A percentile compares a stretch with the other conserved stretches of the same genome.
phyloP scores from a whole-genome alignment of 2,888 invertebrate species.

The Sphaeridia pumilis region DNA sequence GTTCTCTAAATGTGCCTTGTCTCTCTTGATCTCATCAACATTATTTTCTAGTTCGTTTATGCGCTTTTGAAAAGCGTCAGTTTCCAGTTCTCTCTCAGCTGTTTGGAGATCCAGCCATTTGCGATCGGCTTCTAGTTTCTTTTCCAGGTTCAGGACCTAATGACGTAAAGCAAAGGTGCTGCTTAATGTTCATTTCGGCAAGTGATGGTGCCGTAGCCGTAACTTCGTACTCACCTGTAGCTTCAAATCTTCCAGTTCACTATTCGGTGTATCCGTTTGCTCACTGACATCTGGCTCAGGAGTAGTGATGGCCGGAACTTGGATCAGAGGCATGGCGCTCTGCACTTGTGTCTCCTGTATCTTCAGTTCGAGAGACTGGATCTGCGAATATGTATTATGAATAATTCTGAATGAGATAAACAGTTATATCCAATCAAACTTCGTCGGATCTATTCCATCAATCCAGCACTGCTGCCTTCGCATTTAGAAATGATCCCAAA shows the following conservation, averaged over 20 bases:
- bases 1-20: constrained; percentile 43
- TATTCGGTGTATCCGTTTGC: constrained; percentile 6
- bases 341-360: too few relatives aligned
- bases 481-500: too few relatives aligned
- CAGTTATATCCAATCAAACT: too few relatives aligned
- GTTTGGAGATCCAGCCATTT: constrained; percentile 68
- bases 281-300: constrained; percentile 8
- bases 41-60: constrained; percentile 51
- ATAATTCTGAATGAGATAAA: too few relatives aligned
- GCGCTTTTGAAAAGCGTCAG: constrained; percentile 68
- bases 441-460: too few relatives aligned
- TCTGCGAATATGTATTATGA: too few relatives aligned
- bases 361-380: too few relatives aligned
- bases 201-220: not conserved
- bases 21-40: constrained; percentile 51
- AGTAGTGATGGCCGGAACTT: not conserved
- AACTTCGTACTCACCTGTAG: constrained; percentile 12
- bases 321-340: too few relatives aligned
- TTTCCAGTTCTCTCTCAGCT: constrained; percentile 72
- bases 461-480: too few relatives aligned
- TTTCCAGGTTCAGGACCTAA: constrained; percentile 10
- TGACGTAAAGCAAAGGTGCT: too few relatives aligned
- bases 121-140: constrained; percentile 22
- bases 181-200: too few relatives aligned
- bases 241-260: constrained; percentile 22